A percentile compares a stretch with the other conserved stretches of the same genome.
Evolutionary conservation across 2,888 invertebrate species (phyloP).

Genomic region (Eupeodes luniger): DNA sequence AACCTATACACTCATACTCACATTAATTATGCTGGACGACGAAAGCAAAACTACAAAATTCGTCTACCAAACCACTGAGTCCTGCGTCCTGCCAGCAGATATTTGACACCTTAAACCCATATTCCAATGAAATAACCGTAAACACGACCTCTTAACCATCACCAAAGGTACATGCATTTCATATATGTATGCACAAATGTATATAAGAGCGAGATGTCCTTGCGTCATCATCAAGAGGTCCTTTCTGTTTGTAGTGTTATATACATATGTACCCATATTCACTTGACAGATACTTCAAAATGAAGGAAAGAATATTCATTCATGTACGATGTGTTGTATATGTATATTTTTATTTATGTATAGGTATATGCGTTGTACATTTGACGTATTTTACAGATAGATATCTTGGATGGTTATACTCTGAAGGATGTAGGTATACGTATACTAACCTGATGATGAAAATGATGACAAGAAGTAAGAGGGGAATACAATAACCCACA

Average conservation of each 20-base stretch:
- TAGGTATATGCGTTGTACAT: background rate
- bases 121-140: constrained; percentile 17
- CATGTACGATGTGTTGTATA: background rate
- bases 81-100: constrained; percentile 3
- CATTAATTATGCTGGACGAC: background rate
- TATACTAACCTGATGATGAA: no score
- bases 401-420: background rate
- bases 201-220: constrained; percentile 12
- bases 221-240: constrained; percentile 40
- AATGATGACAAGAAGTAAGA: background rate
- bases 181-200: background rate
- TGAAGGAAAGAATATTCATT: constrained; percentile 3
- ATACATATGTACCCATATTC: constrained; percentile 2
- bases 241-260: constrained; percentile 27
- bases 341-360: background rate
- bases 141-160: constrained; percentile 33
- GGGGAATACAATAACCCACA: constrained; percentile 16
- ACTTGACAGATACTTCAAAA: constrained; percentile 5
- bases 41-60: background rate
- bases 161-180: background rate
- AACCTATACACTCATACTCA: background rate
- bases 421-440: no score
- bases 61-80: constrained; percentile 34
- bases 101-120: constrained; percentile 13
- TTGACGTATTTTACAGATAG: background rate